Percentiles rank a stretch among this genome's conserved stretches.
Conservation (phyloP, 2,113 vertebrate species). For the Lepidothrix coronata region DNA sequence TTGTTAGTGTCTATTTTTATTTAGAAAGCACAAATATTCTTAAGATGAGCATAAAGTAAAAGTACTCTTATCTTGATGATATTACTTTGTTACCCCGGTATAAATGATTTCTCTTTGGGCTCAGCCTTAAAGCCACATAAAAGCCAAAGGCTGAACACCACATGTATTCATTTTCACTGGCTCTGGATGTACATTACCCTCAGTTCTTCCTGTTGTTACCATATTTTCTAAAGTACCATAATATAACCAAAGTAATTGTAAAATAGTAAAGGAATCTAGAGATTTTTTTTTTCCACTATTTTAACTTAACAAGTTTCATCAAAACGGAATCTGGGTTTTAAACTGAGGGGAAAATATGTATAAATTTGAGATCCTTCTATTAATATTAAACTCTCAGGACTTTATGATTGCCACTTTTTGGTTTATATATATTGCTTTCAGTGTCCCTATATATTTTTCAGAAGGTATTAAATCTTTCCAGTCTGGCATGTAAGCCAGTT, state of each 20-base stretch:
- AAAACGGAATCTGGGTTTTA: not conserved
- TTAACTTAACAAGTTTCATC: not conserved
- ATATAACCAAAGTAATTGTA: not conserved
- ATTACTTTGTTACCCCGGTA: not conserved
- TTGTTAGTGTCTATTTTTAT: not conserved
- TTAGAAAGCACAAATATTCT: not conserved
- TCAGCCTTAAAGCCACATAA: not conserved
- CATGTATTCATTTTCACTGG: not conserved
- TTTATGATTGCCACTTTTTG: constrained; percentile 56
- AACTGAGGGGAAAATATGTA: not conserved
- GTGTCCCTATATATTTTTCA: constrained; percentile 64
- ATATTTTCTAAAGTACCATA: not conserved
- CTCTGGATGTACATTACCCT: not conserved
- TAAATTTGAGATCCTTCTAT: constrained; percentile 27
- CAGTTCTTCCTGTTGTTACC: not conserved
- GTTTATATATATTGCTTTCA: constrained; percentile 52
- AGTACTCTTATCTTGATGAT: not conserved
- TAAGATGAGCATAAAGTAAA: not conserved
- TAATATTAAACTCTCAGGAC: constrained; percentile 63
- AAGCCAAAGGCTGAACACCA: not conserved
- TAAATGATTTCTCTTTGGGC: not conserved
- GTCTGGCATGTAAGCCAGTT: constrained; percentile 36
- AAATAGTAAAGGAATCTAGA: not conserved
- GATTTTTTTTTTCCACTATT: not conserved
- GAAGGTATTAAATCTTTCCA: constrained; percentile 49